phyloP scores from a whole-genome alignment of 2,797 vertebrate genomes.

The Heteromormyrus szaboi region DNA sequence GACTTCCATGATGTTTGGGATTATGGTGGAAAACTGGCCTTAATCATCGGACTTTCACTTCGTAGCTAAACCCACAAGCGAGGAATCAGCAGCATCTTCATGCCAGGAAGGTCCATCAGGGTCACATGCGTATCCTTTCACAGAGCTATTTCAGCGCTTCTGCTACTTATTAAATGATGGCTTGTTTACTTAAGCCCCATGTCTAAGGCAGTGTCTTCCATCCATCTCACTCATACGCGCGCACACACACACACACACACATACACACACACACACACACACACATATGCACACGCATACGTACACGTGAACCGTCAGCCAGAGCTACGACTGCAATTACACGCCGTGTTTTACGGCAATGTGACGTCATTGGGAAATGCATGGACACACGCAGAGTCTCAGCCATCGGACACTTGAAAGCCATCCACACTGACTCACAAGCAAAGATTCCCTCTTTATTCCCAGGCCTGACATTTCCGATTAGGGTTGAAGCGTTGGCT shows the following conservation, averaged over 20 bases:
- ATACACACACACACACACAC: neutral
- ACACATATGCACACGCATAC: neutral
- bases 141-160: constrained; percentile 1
- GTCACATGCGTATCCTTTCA: constrained; percentile 17
- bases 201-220: constrained; percentile 54
- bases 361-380: neutral
- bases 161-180: constrained; percentile 34
- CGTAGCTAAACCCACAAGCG: neutral
- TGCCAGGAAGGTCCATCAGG: neutral
- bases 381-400: neutral
- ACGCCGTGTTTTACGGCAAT: neutral
- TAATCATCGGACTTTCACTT: constrained; percentile 15
- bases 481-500: constrained; percentile 11
- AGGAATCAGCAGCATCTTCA: neutral
- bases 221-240: constrained; percentile 38
- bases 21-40: neutral
- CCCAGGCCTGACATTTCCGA: neutral
- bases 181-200: constrained; percentile 42
- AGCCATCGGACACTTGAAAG: neutral
- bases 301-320: neutral
- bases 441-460: neutral
- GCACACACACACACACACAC: neutral
- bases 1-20: neutral
- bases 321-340: neutral
- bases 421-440: neutral